Base-by-base conservation (phyloP, 2,797 vertebrate genomes). In the Dermochelys coriacea region DNA sequence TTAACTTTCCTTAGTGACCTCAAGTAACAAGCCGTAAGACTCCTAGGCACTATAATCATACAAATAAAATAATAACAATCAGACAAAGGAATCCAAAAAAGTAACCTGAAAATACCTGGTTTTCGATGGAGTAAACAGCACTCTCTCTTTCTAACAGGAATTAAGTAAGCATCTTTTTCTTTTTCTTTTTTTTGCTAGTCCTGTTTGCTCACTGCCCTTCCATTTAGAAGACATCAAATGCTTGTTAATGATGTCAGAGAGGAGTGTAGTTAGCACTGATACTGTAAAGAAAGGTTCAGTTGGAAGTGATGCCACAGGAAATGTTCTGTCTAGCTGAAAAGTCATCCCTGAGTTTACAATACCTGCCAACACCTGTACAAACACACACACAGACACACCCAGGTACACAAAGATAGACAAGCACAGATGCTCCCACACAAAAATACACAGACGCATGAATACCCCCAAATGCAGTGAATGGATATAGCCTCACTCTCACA, bases 171-270 rank as follows among this genome's bases (percentile, higher is more conserved):
- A 89, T 61, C 83, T 93, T 86, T 55, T 86, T 50, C 87, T 93
- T 82, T 77, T 64, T 21, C 31, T 87, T 93, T 82, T 77, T 64
- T 21, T 31, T 68, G 18, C 34, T 37, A 19, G 9, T 68, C 64
- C 64, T 12, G 7, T 37, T 75, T 92, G 79, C 91, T 95, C 93
- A 95, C 5, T 0, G 86, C 92, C 96, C 94, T 85, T 95, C 50
- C 0, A 92, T 81, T 88, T 23, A 95, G 86, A 94, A 88, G 95
- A 2, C 83, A 91, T 93, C 83, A 94, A 96, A 95, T 93, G 95
- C 93, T 96, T 92, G 95, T 95, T 97, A 96, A 97, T 97, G 97
- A 96, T 0, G 0, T 45, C 68, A 95, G 91, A 96, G 95, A 96
- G 85, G 86, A 27, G 95, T 88, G 95, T 96, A 12, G 0, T 97